A percentile compares a stretch with the other conserved stretches of the same genome.
These are phyloP conservation scores for Regulus satrapa DNA, from an alignment of 2,113 vertebrate species.

Conservation along the genomic window DNA sequence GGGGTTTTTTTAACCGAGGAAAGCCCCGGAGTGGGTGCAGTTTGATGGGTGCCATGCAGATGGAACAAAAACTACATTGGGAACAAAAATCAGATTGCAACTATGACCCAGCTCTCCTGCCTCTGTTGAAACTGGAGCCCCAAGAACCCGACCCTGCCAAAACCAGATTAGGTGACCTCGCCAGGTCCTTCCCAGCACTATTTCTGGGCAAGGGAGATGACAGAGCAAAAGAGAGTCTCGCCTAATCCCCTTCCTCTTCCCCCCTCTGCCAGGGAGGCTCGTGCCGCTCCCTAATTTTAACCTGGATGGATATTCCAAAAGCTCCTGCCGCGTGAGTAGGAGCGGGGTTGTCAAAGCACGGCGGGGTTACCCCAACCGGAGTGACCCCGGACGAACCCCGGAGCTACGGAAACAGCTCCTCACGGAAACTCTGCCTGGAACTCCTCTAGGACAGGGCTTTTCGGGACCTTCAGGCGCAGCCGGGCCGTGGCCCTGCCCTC, in stretches of 20 bases:
- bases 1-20: not conserved
- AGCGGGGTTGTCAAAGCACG: not conserved
- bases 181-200: not conserved
- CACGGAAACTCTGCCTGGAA: not conserved
- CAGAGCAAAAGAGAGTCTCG: not conserved
- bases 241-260: not conserved
- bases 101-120: not conserved
- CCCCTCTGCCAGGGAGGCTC: not conserved
- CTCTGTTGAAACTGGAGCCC: not conserved
- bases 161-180: not conserved
- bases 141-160: not conserved
- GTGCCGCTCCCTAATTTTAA: not conserved
- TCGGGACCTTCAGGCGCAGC: not conserved
- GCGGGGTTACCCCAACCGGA: not conserved
- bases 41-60: not conserved
- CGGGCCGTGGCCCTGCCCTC: fast-evolving
- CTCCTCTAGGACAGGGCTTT: not conserved
- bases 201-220: not conserved
- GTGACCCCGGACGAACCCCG: not conserved
- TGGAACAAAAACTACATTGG: not conserved
- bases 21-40: not conserved
- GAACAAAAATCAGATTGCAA: not conserved
- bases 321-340: not conserved
- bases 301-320: not conserved
- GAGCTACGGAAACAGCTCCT: not conserved